Base-by-base conservation (phyloP, 2,888 invertebrate genomes). In the Andrena trimmerana region DNA sequence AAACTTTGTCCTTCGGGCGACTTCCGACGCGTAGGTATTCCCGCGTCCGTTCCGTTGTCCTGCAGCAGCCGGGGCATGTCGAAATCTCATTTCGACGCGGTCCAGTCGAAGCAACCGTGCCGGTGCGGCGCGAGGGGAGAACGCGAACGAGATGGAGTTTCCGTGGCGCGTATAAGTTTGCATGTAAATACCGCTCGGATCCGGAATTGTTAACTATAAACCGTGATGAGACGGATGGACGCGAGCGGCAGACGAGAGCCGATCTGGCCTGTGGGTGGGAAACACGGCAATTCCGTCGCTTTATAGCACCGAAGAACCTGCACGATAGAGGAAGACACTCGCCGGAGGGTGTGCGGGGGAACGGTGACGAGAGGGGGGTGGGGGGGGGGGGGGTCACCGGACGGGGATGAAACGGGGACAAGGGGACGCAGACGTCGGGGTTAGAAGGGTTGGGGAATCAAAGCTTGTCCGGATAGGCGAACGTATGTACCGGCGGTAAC, bases 401-500 rank as follows among this genome's bases (percentile, higher is more conserved):
- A 48, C 24, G 36, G 70, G n/a, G 29, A 48, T n/a, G 48, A 57
- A n/a, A n/a, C 16, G 42, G 48, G 60, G 70, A 36, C 24, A 24
- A 20, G 27, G 10, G 33, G 10, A 16, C 20, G 24, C 29, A 48
- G 59, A 50, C 29, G 66, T 24, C 50, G 13, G 13, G 27, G n/a
- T 27, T 13, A 10, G 33, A 16, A 20, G 31, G 36, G 59, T 24
- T 13, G 66, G 62, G 60, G 54, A 79, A 77, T 75, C 72, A 70
- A 76, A 80, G 65, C 69, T 78, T 60, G 74, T 52, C 62, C 60
- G 70, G 65, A 77, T 50, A 50, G 57, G 29, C 27, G 72, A 77
- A 65, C 60, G 71, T 74, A 69, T 66, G 70, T 73, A 73, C 68
- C 20, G 27, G 50, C 63, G 68, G 83, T 80, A 86, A 88, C 84